Base-by-base conservation (phyloP, 2,888 invertebrate species). In the Hartigia nigra region DNA sequence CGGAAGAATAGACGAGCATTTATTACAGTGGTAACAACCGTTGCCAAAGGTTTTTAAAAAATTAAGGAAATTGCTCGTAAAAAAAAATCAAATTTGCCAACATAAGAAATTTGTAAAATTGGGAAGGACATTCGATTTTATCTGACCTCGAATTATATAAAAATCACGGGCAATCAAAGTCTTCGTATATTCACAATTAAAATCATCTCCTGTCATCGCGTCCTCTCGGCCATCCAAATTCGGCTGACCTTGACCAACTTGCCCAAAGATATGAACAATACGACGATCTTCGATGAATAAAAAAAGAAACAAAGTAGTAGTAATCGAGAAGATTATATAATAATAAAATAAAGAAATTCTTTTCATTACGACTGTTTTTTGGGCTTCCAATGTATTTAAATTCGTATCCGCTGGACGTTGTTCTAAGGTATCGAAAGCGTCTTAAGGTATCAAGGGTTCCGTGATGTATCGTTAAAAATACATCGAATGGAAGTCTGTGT, bases 401-500 rank as follows among this genome's bases (percentile, higher is more conserved):
- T 55, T 55, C 2, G 9, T 55, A 2, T 5, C 39, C 0, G 39
- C 23, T 2, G 23, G 5, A 55, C 5, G 0, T 55, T 2, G 23
- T 9, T 55, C 23, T 55, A 55, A 55, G 55, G 23, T 23, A 23
- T 55, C 23, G 55, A 55, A 55, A 9, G 9, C 55, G 55, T 55
- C 5, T 55, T 9, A 23, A 55, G 55, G 23, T 55, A 23, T 9
- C 55, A 1, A 1, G 23, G 23, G 9, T 55, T 55, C 14, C 5
- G 23, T 3, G 55, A 31, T 4, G 31, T 36, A 31, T n/a, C 75
- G 36, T 75, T 36, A 75, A 75, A 75, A 75, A 36, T 75, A 75
- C 34, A 34, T 23, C 0, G n/a, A 75, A 35, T 35, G 75, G 23
- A 55, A 36, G 81, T 83, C 82, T 80, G 76, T 78, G 83, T 79